Base-by-base conservation (phyloP, 37 sponge, comb jelly and placozoan species). In the Spongilla lacustris region DNA sequence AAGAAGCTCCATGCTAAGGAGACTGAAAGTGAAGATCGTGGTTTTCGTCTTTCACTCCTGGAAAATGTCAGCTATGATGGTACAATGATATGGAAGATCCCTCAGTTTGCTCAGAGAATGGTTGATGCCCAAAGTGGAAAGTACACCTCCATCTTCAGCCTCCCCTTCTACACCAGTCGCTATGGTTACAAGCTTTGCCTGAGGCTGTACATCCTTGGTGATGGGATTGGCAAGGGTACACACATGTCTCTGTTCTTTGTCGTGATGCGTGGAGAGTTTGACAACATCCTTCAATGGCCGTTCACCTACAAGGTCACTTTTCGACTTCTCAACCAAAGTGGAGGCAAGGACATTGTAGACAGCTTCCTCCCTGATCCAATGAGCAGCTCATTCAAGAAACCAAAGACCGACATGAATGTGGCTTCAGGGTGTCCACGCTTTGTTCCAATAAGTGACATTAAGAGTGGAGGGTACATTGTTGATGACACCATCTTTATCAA, bases 141-240 rank as follows among this genome's bases (percentile, higher is more conserved):
- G 33, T 94, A 90, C 72, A 87, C 94, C 13, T 94, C 94, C 12
- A 90, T 94, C 67, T 94, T 90, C 82, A 83, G 83, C 67, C 85
- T 94, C 13, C 95, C 95, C 12, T 94, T 94, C 77, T 94, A 91
- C 46, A 81, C 92, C 46, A 68, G 81, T 70, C 79, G 92, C 31
- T 91, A 94, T 76, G 95, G 95, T 8, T 94, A 94, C 84, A 94
- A 94, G 84, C 89, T 94, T 87, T 94, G 95, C 70, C 84, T 91
- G 21, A 80, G 92, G 22, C 81, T 94, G 69, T 94, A 94, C 87
- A 90, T 90, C 69, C 36, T 79, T 30, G 95, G 95, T 25, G 95
- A 94, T 78, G 95, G 95, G 6, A 86, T 89, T 67, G 95, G 95
- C 8, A 94, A 88, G 77, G 76, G 81, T 0, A 82, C 81, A 14